A percentile compares a stretch with the other conserved stretches of the same genome.
Evolutionary conservation across 2,888 invertebrate genomes (phyloP).

Genomic region (Dromius quadrimaculatus): DNA sequence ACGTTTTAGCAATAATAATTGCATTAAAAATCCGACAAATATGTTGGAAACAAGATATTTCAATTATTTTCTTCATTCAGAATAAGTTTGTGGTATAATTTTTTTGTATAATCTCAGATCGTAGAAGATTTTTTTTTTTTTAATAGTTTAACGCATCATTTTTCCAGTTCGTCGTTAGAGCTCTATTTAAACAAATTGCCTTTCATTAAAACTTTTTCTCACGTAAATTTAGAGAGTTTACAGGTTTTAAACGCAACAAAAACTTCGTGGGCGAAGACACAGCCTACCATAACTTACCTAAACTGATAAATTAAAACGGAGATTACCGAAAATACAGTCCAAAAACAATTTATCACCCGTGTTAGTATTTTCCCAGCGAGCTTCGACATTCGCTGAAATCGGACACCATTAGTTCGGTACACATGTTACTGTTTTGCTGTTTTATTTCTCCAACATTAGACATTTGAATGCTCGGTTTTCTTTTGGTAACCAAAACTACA

Average conservation of each 20-base stretch:
- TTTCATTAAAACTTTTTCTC: neutral
- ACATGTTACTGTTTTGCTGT: conserved; percentile 28
- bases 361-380: conserved; percentile 22
- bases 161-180: too few species aligned
- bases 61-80: too few species aligned
- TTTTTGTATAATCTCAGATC: too few species aligned
- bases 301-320: conserved; percentile 27
- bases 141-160: too few species aligned
- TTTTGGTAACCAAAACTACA: conserved; percentile 21
- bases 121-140: too few species aligned
- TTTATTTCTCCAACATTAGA: conserved; percentile 31
- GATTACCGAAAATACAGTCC: conserved; percentile 16
- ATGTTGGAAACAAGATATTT: too few species aligned
- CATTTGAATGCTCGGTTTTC: conserved; percentile 13
- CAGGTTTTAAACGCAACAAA: conserved; percentile 7
- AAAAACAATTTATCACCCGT: conserved; percentile 13
- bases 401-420: conserved; percentile 31
- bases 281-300: conserved; percentile 22
- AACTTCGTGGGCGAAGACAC: conserved; percentile 1
- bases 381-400: conserved; percentile 29
- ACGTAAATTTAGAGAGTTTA: neutral
- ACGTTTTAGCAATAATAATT: too few species aligned
- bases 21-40: too few species aligned
- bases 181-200: conserved; percentile 9
- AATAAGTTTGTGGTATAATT: too few species aligned